These are phyloP conservation scores for Micromesistius poutassou DNA, from an alignment of 2,797 vertebrate species.

Conservation along the genomic window DNA sequence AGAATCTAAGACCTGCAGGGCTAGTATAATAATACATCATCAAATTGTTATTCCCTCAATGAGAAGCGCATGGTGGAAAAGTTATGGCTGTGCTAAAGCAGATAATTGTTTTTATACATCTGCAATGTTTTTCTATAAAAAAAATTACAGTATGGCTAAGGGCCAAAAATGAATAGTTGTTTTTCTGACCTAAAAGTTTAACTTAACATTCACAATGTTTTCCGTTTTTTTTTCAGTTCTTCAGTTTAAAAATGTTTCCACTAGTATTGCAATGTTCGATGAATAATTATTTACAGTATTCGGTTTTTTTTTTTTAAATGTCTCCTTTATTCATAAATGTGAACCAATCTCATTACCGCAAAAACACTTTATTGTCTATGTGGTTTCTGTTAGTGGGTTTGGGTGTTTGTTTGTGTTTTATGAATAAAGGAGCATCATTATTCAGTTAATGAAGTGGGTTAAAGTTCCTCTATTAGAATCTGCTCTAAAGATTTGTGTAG, in stretches of 20 bases:
- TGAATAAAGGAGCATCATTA: not conserved
- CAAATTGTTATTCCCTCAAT: not conserved
- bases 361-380: not conserved
- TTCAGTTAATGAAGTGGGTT: not conserved
- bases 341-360: not conserved
- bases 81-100: not conserved
- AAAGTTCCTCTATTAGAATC: not conserved
- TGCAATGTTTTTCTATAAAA: not conserved
- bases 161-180: not conserved
- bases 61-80: not conserved
- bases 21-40: not conserved
- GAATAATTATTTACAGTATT: not conserved
- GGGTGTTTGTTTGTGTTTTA: not conserved
- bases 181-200: not conserved
- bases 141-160: not conserved
- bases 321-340: not conserved
- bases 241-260: not conserved
- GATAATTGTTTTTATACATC: not conserved
- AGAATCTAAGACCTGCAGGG: not conserved
- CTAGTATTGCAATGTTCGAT: not conserved
- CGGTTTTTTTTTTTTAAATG: not conserved
- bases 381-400: not conserved
- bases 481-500: not conserved
- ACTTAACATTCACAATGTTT: not conserved
- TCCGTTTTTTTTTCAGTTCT: too few relatives aligned